These are phyloP conservation scores for Chlorospingus semifuscus DNA, from an alignment of 2,797 vertebrate genomes.

Conservation along the genomic window DNA sequence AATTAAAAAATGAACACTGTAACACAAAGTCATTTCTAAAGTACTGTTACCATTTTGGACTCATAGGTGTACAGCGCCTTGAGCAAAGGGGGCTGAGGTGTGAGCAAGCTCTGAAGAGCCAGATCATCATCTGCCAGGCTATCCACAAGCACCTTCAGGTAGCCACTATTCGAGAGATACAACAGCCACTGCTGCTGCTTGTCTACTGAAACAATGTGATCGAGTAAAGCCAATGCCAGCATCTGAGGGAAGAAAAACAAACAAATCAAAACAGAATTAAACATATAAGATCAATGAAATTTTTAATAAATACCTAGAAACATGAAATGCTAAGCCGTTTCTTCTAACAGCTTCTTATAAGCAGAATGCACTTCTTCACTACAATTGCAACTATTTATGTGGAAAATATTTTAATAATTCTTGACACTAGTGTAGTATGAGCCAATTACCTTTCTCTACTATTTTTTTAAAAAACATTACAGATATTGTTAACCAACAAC, in stretches of 20 bases:
- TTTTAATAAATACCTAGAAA: not conserved
- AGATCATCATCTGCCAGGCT: constrained; percentile 90
- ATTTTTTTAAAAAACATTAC: not conserved
- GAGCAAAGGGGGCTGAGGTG: constrained; percentile 91
- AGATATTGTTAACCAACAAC: not conserved
- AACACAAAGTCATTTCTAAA: not conserved
- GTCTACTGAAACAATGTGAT: constrained; percentile 93
- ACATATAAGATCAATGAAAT: not conserved
- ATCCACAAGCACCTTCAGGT: constrained; percentile 93
- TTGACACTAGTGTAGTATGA: not conserved
- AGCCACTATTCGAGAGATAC: constrained; percentile 94
- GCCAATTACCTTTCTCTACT: not conserved
- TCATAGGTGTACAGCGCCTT: constrained; percentile 96
- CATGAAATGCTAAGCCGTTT: not conserved
- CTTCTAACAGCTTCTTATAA: not conserved
- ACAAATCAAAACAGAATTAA: not conserved
- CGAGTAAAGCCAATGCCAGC: constrained; percentile 92
- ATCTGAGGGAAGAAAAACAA: constrained; percentile 76
- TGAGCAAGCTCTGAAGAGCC: constrained; percentile 89
- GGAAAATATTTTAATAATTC: not conserved
- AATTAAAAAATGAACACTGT: not conserved
- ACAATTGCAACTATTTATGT: not conserved
- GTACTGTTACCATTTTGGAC: constrained; percentile 91
- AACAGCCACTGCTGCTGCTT: constrained; percentile 94
- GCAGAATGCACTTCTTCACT: not conserved